Conservation (phyloP, 1,140 invertebrate genomes). For the Lepidurus couesii region DNA sequence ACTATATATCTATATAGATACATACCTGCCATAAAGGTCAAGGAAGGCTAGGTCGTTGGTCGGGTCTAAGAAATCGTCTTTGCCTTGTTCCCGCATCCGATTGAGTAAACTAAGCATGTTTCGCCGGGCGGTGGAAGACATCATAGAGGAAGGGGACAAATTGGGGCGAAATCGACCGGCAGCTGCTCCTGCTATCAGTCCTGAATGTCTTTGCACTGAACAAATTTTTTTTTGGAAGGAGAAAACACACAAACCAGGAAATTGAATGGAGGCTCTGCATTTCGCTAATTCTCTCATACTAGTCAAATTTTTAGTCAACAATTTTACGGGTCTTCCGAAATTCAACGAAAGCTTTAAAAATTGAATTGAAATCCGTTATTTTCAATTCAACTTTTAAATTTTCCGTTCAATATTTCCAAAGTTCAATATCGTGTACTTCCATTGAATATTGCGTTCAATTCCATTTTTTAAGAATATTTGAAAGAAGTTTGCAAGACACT, state of each 20-base stretch:
- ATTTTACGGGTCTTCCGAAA: no score
- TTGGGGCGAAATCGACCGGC: conserved; percentile 8
- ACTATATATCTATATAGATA: background rate
- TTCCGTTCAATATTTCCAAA: no score
- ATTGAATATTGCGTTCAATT: no score
- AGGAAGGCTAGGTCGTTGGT: conserved; percentile 17
- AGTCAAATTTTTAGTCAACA: background rate
- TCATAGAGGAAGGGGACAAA: conserved; percentile 14
- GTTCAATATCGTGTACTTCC: no score
- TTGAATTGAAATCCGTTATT: no score
- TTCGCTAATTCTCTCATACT: background rate
- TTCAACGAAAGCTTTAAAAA: no score
- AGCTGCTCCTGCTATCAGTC: background rate
- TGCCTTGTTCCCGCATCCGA: conserved; percentile 9
- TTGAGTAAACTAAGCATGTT: conserved; percentile 15
- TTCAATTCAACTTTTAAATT: no score
- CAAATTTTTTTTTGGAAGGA: background rate
- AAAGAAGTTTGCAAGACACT: no score
- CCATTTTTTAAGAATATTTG: no score
- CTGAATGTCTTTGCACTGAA: conserved; percentile 21
- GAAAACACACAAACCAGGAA: background rate
- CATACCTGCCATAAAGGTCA: background rate
- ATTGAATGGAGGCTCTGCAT: background rate
- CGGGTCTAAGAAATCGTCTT: conserved; percentile 6
- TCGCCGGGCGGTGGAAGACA: conserved; percentile 6